Evolutionary conservation across 1,140 invertebrate genomes (phyloP).

Genomic region (Helicoverpa armigera): DNA sequence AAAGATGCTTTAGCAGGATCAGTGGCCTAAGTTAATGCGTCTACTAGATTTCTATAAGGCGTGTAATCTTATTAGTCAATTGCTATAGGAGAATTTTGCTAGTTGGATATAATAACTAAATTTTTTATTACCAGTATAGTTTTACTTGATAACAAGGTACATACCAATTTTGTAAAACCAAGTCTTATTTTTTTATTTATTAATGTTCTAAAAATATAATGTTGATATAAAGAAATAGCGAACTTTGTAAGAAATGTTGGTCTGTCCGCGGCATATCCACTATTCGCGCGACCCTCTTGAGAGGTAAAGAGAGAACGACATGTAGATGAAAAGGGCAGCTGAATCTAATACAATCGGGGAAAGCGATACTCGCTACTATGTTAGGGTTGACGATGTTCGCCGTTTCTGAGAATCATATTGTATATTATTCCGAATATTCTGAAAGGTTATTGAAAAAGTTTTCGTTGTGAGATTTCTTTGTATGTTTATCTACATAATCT

Average conservation of each 20-base stretch:
- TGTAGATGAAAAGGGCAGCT: constrained; percentile 85
- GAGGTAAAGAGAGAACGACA: constrained; percentile 77
- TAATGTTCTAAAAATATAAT: neutral
- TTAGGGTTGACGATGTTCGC: constrained; percentile 68
- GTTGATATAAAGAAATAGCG: neutral
- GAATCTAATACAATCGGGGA: constrained; percentile 85
- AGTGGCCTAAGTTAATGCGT: too few relatives aligned
- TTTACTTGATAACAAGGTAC: too few relatives aligned
- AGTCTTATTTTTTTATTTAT: neutral
- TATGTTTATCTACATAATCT: constrained; percentile 12
- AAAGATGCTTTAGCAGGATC: too few relatives aligned
- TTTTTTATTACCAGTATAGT: too few relatives aligned
- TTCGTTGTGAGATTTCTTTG: constrained; percentile 33
- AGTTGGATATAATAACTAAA: too few relatives aligned
- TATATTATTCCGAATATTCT: constrained; percentile 36
- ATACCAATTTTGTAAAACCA: too few relatives aligned
- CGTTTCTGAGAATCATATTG: constrained; percentile 25
- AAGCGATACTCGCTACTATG: constrained; percentile 78
- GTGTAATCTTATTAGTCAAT: too few relatives aligned
- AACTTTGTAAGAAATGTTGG: constrained; percentile 30
- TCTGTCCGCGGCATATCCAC: constrained; percentile 69
- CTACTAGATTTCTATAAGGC: too few relatives aligned
- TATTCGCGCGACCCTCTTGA: constrained; percentile 63
- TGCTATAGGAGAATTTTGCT: too few relatives aligned
- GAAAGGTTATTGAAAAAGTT: constrained; percentile 41